These are phyloP conservation scores for Dendrocopos noguchii DNA, from an alignment of 2,113 vertebrate species.

Conservation along the genomic window DNA sequence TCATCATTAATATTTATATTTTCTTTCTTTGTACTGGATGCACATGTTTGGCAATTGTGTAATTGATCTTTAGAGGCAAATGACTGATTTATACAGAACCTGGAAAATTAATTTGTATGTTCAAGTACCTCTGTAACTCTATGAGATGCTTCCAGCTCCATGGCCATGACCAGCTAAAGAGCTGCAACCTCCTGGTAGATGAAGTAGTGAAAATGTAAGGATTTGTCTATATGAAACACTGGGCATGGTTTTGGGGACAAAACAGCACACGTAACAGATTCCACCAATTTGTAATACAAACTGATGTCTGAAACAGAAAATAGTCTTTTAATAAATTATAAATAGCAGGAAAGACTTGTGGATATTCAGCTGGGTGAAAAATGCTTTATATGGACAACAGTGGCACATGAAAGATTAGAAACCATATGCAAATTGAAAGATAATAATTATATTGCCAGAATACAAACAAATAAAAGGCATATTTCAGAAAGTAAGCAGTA, in stretches of 20 bases:
- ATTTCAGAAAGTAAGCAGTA: conserved; percentile 9
- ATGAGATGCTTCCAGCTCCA: background rate
- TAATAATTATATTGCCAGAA: background rate
- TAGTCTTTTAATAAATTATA: conserved; percentile 11
- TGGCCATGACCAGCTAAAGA: background rate
- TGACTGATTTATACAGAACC: background rate
- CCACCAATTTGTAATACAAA: conserved; percentile 23
- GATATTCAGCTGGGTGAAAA: background rate
- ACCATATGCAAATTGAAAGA: background rate
- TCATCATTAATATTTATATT: background rate
- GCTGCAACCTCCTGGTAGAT: background rate
- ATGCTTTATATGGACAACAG: background rate
- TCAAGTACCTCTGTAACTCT: background rate
- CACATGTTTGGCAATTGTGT: background rate
- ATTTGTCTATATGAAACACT: background rate
- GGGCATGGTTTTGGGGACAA: background rate
- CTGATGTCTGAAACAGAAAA: conserved; percentile 30
- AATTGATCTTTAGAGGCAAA: background rate
- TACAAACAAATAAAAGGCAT: background rate
- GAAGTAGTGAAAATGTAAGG: background rate
- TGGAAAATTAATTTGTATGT: background rate
- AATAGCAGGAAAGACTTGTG: background rate
- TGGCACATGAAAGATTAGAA: conserved; percentile 22
- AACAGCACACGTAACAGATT: background rate
- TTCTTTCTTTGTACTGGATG: background rate